Conservation (phyloP, 1,140 invertebrate species). For the Euura lappo region DNA sequence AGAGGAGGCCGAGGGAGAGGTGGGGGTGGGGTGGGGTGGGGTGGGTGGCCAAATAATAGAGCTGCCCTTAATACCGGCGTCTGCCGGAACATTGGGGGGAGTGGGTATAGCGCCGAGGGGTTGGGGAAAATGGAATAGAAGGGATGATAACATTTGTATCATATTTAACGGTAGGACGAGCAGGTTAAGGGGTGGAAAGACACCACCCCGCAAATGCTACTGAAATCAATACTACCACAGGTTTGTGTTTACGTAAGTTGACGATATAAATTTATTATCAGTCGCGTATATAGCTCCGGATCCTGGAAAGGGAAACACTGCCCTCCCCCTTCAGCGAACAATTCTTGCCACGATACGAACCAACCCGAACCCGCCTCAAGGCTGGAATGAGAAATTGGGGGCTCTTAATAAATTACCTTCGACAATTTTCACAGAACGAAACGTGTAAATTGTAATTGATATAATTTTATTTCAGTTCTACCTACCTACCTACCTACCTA, state of each 20-base stretch:
- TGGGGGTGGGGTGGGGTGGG: conserved; percentile 19
- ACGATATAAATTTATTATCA: conserved; percentile 49
- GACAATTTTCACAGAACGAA: too few species aligned
- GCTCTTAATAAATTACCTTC: too few species aligned
- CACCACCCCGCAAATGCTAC: conserved; percentile 39
- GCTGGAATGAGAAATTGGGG: too few species aligned
- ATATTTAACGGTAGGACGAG: conserved; percentile 57
- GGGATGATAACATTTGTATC: conserved; percentile 60
- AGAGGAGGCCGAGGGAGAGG: neutral
- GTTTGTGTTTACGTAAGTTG: conserved; percentile 48
- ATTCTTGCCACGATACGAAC: too few species aligned
- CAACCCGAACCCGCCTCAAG: too few species aligned
- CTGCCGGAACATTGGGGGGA: conserved; percentile 27
- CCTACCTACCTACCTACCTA: neutral
- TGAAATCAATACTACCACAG: conserved; percentile 52
- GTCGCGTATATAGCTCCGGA: conserved; percentile 20
- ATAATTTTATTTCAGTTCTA: neutral
- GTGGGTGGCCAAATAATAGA: conserved; percentile 51
- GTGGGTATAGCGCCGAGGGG: conserved; percentile 24
- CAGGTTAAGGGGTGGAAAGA: conserved; percentile 47
- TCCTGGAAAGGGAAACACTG: too few species aligned
- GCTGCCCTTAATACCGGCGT: conserved; percentile 51
- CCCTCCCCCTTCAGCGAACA: too few species aligned
- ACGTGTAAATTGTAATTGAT: too few species aligned
- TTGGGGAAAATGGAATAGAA: conserved; percentile 41